Percentiles rank a stretch among this genome's conserved stretches.
These are phyloP conservation scores for Agrotis ipsilon DNA, from an alignment of 2,888 invertebrate species.

Conservation along the genomic window DNA sequence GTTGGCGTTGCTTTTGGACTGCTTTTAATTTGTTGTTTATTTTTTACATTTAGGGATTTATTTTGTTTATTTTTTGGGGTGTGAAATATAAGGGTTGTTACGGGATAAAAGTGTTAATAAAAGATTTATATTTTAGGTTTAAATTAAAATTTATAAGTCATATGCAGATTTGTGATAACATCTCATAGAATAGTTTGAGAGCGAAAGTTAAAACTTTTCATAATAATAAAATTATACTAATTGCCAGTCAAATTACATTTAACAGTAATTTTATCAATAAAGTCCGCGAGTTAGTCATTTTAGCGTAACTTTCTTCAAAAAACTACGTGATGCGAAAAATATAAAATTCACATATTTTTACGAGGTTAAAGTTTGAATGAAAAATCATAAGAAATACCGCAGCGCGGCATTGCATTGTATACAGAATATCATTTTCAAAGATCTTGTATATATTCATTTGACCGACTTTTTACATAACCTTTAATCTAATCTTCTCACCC, in stretches of 20 bases:
- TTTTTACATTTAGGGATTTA: constrained; percentile 4
- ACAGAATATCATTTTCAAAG: constrained; percentile 60
- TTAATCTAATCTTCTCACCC: constrained; percentile 67
- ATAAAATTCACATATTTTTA: constrained; percentile 21
- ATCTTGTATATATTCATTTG: constrained; percentile 66
- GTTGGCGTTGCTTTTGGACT: constrained; percentile 48
- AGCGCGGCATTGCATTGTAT: constrained; percentile 62
- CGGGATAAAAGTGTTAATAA: constrained; percentile 18
- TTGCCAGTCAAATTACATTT: constrained; percentile 53
- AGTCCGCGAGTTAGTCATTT: constrained; percentile 32
- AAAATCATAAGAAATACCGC: constrained; percentile 54
- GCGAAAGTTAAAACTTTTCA: constrained; percentile 61
- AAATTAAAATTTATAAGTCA: neutral
- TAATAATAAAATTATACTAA: constrained; percentile 63
- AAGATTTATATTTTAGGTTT: neutral
- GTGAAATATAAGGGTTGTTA: constrained; percentile 20
- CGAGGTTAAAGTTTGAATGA: constrained; percentile 48
- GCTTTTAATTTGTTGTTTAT: constrained; percentile 57
- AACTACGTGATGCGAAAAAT: constrained; percentile 35
- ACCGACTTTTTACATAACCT: constrained; percentile 67
- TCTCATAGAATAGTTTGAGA: constrained; percentile 47
- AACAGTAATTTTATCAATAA: constrained; percentile 52
- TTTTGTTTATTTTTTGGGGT: constrained; percentile 1
- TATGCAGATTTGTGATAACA: constrained; percentile 45
- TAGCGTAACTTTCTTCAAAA: constrained; percentile 51